Evolutionary conservation across 2,113 vertebrate species (phyloP), one percentile per base, ranked within the genome.

Genomic region (Chloebia gouldiae): DNA sequence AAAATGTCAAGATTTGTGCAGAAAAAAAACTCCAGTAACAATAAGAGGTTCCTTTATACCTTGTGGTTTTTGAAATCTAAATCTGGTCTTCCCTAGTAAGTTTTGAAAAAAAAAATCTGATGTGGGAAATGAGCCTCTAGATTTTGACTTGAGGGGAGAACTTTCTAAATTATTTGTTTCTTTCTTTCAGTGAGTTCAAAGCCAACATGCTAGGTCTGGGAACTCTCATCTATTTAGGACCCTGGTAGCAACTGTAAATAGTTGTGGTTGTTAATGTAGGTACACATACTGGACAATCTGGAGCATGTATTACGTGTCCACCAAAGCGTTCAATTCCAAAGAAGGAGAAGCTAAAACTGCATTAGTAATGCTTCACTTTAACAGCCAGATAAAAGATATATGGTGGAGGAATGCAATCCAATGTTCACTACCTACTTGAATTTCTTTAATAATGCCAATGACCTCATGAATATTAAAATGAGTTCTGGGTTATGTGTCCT

Each of bases 401-500:
- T 70, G 65, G 65, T 82, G n/a, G 76, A 97, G 75, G 90, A 89
- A 92, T 11, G 80, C 63, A 98, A 96, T 71, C 76, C 86, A 93
- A 86, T 76, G 56, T 81, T 97, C 97, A 80, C 59, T 86, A 93
- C 70, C 95, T 94, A 96, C 94, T 85, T 96, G 79, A 88, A 93
- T 95, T 97, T 92, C 88, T 97, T 96, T 96, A 94, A 91, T 96
- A 97, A 96, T 54, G 88, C 68, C 85, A 90, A 85, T 59, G 93
- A 95, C 95, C 76, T 96, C 87, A 95, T 92, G 78, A 97, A 96
- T 95, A 96, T 94, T 97, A 97, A 97, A 95, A 93, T 94, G 92
- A 96, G 59, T 93, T 64, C 47, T 96, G 86, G 66, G 68, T 97
- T 96, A 82, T 83, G 68, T 95, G 91, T 95, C 91, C 90, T 92